Evolutionary conservation across 1,140 invertebrate genomes (phyloP).

Genomic region (Anoplolepis gracilipes): DNA sequence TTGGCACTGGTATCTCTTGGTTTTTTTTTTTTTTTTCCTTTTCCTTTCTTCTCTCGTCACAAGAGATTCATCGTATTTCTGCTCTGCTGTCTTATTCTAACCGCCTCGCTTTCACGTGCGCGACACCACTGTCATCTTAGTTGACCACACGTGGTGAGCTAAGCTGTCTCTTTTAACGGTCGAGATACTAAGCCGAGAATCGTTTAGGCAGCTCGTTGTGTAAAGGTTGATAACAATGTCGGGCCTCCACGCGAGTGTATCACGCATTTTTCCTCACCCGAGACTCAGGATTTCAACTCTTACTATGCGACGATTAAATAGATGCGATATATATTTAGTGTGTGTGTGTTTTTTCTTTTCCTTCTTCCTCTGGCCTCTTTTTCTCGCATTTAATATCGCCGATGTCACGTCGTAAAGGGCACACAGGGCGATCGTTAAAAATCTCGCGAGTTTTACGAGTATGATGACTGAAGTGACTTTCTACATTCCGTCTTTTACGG

Average conservation of each 20-base stretch:
- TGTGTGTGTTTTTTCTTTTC: background rate
- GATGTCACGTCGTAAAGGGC: slow-evolving; percentile 39
- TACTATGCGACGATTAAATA: slow-evolving; percentile 10
- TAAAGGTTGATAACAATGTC: slow-evolving; percentile 48
- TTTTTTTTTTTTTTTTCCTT: background rate
- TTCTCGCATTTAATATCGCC: slow-evolving; percentile 32
- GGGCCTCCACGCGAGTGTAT: background rate
- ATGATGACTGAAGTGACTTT: slow-evolving; percentile 32
- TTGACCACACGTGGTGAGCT: slow-evolving; percentile 69
- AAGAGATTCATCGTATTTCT: slow-evolving; percentile 30
- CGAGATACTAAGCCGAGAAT: slow-evolving; percentile 66
- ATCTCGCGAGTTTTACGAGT: slow-evolving; percentile 47
- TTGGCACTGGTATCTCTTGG: background rate
- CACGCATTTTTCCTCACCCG: background rate
- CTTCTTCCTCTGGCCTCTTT: background rate
- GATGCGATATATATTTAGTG: background rate
- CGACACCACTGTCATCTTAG: slow-evolving; percentile 30
- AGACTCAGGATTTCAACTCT: background rate
- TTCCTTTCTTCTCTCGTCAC: background rate
- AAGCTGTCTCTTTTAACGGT: slow-evolving; percentile 66
- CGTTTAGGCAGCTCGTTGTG: slow-evolving; percentile 65
- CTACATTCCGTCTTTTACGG: slow-evolving; percentile 38
- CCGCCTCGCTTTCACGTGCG: slow-evolving; percentile 34
- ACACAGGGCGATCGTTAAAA: slow-evolving; percentile 6
- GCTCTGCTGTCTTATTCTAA: slow-evolving; percentile 8